phyloP scores from a whole-genome alignment of 1,140 invertebrate genomes.

The Zaprionus camerounensis region DNA sequence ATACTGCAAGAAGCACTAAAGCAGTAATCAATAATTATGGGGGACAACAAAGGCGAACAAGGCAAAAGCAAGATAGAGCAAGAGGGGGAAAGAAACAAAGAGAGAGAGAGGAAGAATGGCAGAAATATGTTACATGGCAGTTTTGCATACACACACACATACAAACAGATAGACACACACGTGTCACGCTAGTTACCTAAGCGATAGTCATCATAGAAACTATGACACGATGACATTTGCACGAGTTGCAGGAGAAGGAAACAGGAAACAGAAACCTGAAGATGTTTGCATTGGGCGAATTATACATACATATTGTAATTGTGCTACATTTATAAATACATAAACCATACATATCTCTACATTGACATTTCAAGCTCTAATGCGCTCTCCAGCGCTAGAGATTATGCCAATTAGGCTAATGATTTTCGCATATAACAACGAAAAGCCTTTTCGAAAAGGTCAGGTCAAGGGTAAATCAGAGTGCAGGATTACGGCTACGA shows the following conservation, averaged over 20 bases:
- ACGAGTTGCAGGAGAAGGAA: constrained; percentile 1
- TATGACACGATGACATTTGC: constrained; percentile 26
- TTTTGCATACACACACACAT: constrained; percentile 6
- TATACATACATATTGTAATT: not conserved
- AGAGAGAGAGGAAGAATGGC: not conserved
- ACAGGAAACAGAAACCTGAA: not conserved
- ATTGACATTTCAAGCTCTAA: constrained; percentile 10
- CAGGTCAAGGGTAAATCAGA: constrained; percentile 1
- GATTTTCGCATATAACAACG: not conserved
- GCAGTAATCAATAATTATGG: constrained; percentile 57
- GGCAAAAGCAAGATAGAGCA: not conserved
- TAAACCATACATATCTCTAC: too few relatives aligned
- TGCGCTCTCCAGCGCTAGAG: not conserved
- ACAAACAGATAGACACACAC: not conserved
- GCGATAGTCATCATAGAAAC: constrained; percentile 18
- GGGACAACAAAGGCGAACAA: constrained; percentile 14
- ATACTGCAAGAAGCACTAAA: constrained; percentile 20
- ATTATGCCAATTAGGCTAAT: constrained; percentile 7
- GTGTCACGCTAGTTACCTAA: constrained; percentile 9
- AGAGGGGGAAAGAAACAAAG: not conserved
- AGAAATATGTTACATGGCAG: constrained; percentile 23
- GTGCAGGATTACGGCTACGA: not conserved
- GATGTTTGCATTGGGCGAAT: not conserved
- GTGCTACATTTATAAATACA: not conserved
- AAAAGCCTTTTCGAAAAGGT: not conserved